Conservation (phyloP, 2,888 invertebrate genomes). For the Trissolcus brochymenae region DNA sequence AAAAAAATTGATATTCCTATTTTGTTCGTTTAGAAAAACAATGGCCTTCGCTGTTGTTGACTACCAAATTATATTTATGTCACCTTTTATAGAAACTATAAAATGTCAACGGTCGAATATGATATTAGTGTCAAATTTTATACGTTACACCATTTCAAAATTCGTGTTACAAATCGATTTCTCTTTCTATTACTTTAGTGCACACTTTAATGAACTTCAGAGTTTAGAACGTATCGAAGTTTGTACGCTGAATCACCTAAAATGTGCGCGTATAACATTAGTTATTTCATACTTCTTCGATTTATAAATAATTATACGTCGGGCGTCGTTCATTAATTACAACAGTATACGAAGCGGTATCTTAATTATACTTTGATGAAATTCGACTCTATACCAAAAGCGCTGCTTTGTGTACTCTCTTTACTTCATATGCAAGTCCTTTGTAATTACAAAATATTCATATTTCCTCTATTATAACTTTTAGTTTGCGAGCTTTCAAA, state of each 20-base stretch:
- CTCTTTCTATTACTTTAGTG: slow-evolving; percentile 27
- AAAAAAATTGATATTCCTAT: background rate
- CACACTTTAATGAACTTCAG: slow-evolving; percentile 43
- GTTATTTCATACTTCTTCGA: slow-evolving; percentile 45
- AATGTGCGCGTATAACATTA: slow-evolving; percentile 34
- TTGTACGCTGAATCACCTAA: slow-evolving; percentile 15
- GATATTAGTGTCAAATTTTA: too few species aligned
- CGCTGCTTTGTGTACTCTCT: slow-evolving; percentile 50
- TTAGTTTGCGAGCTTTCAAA: slow-evolving; percentile 24
- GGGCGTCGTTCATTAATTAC: slow-evolving; percentile 39
- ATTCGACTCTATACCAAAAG: slow-evolving; percentile 38
- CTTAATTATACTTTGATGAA: slow-evolving; percentile 54
- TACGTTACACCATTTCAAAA: too few species aligned
- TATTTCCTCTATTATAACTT: slow-evolving; percentile 41
- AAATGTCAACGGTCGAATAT: too few species aligned
- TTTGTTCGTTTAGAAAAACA: too few species aligned
- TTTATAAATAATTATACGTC: slow-evolving; percentile 50
- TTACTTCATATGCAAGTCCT: slow-evolving; percentile 30
- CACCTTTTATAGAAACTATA: too few species aligned
- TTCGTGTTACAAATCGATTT: slow-evolving; percentile 13
- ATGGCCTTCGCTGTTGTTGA: too few species aligned
- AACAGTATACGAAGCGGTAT: slow-evolving; percentile 43
- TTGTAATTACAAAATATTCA: slow-evolving; percentile 51
- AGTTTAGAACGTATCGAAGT: slow-evolving; percentile 40
- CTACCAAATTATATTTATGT: too few species aligned